Evolutionary conservation across 2,888 invertebrate species (phyloP).

Genomic region (Congeria kusceri): DNA sequence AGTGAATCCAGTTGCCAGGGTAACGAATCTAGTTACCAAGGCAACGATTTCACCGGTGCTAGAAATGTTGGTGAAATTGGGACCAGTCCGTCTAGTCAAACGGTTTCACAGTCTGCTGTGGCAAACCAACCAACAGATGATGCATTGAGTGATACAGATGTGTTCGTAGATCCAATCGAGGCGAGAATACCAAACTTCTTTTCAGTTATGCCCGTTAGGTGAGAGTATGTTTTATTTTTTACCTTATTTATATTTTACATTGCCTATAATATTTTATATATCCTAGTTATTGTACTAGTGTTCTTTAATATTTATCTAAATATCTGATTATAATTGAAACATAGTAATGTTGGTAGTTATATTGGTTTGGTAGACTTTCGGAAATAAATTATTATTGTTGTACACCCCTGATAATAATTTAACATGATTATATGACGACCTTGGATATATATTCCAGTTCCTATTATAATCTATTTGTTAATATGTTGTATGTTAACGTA

Average conservation of each 20-base stretch:
- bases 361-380: too few species aligned
- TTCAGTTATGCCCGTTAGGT: slow-evolving; percentile 75
- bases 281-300: too few species aligned
- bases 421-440: too few species aligned
- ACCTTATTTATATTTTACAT: neutral
- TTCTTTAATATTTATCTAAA: too few species aligned
- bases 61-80: neutral
- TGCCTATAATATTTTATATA: slow-evolving; percentile 1
- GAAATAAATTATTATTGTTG: too few species aligned
- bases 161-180: slow-evolving; percentile 77
- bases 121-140: slow-evolving; percentile 12
- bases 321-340: too few species aligned
- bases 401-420: too few species aligned
- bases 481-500: too few species aligned
- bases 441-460: too few species aligned
- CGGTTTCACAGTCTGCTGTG: slow-evolving; percentile 2
- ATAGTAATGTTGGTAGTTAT: too few species aligned
- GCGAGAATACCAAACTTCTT: slow-evolving; percentile 76
- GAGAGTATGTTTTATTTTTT: neutral
- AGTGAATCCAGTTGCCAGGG: slow-evolving; percentile 1
- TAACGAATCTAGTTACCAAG: neutral
- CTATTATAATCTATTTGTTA: too few species aligned
- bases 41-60: slow-evolving; percentile 12
- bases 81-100: slow-evolving; percentile 8
- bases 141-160: slow-evolving; percentile 61